These are phyloP conservation scores for Drosophila mettleri DNA, from an alignment of 2,888 invertebrate genomes.

Conservation along the genomic window DNA sequence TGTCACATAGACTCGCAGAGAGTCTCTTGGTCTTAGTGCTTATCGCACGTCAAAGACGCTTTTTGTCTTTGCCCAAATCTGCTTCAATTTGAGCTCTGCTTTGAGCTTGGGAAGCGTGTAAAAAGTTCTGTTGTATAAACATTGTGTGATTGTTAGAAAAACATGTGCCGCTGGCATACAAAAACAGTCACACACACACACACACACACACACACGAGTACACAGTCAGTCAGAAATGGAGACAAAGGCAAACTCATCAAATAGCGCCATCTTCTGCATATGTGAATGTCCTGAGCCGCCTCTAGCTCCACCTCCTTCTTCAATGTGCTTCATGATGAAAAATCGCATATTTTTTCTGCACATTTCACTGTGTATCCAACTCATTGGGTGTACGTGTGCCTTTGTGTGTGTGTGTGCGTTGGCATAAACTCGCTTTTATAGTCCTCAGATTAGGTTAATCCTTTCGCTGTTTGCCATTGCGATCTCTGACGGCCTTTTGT, in stretches of 20 bases:
- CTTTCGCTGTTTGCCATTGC: conserved; percentile 71
- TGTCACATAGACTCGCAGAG: neutral
- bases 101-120: conserved; percentile 48
- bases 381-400: conserved; percentile 8
- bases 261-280: conserved; percentile 77
- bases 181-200: conserved; percentile 31
- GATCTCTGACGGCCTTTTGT: conserved; percentile 71
- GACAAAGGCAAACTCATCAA: conserved; percentile 72
- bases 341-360: conserved; percentile 64
- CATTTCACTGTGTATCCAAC: conserved; percentile 38
- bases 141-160: conserved; percentile 80
- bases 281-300: conserved; percentile 51
- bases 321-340: conserved; percentile 68
- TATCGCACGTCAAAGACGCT: conserved; percentile 80
- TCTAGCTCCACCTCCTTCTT: neutral
- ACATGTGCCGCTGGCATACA: conserved; percentile 69
- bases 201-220: conserved; percentile 17
- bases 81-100: conserved; percentile 73
- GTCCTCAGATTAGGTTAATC: conserved; percentile 77
- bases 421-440: conserved; percentile 76
- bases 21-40: conserved; percentile 45
- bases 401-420: conserved; percentile 22
- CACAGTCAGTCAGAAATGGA: too few species aligned
- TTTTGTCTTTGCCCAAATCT: conserved; percentile 78
- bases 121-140: conserved; percentile 80